Conservation (phyloP, 2,888 invertebrate species). For the Hemistola chrysoprasaria region DNA sequence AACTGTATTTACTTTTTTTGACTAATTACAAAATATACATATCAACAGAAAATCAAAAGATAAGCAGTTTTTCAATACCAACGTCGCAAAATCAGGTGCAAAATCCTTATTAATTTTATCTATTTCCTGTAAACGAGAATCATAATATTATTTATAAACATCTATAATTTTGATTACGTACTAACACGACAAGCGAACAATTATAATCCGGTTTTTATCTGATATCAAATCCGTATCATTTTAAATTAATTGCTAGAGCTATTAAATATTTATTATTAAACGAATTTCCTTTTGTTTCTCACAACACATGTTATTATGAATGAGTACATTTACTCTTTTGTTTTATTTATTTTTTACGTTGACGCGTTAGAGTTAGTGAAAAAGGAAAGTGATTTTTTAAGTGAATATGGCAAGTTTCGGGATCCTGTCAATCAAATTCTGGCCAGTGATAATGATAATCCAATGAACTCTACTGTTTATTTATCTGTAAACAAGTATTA, state of each 20-base stretch:
- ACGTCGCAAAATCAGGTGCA: no score
- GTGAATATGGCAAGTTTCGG: background rate
- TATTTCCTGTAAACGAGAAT: no score
- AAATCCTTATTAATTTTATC: no score
- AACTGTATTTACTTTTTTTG: no score
- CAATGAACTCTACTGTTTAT: constrained; percentile 36
- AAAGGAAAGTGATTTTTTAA: background rate
- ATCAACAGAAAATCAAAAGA: no score
- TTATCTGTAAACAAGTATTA: constrained; percentile 45
- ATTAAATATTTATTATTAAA: constrained; percentile 17
- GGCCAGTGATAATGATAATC: background rate
- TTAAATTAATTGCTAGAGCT: no score
- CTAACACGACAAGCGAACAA: constrained; percentile 15
- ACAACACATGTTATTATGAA: background rate
- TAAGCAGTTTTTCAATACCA: no score
- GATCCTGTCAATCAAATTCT: background rate
- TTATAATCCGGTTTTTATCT: constrained; percentile 4
- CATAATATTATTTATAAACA: no score
- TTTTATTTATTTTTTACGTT: constrained; percentile 4
- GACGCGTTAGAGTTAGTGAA: constrained; percentile 5
- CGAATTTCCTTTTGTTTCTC: background rate
- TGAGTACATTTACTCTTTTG: constrained; percentile 6
- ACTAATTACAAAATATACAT: no score
- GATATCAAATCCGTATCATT: constrained; percentile 16
- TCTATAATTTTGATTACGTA: constrained; percentile 4